phyloP scores from a whole-genome alignment of 2,113 vertebrate species.

The Dolichallabes microphthalmus region DNA sequence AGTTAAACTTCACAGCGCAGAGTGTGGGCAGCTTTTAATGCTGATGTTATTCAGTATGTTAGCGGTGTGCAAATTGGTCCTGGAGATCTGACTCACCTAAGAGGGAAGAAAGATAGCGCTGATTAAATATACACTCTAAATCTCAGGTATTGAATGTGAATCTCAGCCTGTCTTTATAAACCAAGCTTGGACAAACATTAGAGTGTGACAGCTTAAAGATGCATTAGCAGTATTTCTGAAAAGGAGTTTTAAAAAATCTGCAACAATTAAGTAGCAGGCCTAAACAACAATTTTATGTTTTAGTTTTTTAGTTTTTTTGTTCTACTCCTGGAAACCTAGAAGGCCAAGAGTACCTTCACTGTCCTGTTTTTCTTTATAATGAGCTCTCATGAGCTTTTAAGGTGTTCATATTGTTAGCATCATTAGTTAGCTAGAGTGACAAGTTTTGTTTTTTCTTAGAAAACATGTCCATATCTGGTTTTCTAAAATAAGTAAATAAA shows the following conservation, averaged over 20 bases:
- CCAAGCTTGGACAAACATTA: background rate
- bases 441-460: background rate
- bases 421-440: background rate
- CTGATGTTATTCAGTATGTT: constrained; percentile 25
- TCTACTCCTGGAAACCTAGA: background rate
- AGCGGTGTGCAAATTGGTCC: constrained; percentile 14
- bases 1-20: constrained; percentile 19
- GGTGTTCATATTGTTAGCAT: background rate
- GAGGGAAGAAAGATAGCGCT: background rate
- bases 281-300: background rate
- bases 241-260: background rate
- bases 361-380: background rate
- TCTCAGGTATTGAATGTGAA: background rate
- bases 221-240: background rate
- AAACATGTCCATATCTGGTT: background rate
- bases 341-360: background rate
- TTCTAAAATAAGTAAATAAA: background rate
- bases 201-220: background rate
- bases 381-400: constrained; percentile 2
- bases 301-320: background rate
- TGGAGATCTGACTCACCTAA: constrained; percentile 26
- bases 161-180: background rate
- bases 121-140: constrained; percentile 2
- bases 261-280: background rate
- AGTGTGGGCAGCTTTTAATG: constrained; percentile 38